A percentile compares a stretch with the other conserved stretches of the same genome.
Evolutionary conservation across 2,797 vertebrate genomes (phyloP).

Genomic region (Sebastolobus altivelis): DNA sequence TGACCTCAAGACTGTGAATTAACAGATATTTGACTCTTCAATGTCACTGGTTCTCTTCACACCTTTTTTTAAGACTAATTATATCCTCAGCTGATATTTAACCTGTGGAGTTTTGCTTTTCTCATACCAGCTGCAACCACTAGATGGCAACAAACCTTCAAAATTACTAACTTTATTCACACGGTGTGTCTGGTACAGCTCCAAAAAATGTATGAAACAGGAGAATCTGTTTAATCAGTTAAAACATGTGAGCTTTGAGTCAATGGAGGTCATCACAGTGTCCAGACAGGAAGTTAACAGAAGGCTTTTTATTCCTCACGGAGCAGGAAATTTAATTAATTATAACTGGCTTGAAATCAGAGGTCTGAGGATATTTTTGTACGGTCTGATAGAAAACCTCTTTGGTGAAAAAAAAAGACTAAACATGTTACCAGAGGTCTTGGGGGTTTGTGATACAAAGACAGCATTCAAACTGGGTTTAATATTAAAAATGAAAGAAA

Average conservation of each 20-base stretch:
- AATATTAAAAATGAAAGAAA: background rate
- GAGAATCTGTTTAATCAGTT: background rate
- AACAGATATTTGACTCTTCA: background rate
- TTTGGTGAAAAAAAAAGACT: background rate
- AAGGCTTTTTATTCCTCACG: background rate
- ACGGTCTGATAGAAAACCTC: background rate
- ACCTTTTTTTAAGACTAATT: background rate
- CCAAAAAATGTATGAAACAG: background rate
- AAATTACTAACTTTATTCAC: background rate
- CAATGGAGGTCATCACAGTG: background rate
- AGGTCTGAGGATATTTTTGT: background rate
- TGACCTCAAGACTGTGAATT: background rate
- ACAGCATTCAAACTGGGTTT: background rate
- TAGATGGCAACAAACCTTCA: slow-evolving; percentile 35
- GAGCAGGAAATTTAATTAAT: slow-evolving; percentile 18
- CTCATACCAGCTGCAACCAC: slow-evolving; percentile 10
- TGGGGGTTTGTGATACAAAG: background rate
- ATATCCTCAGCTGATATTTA: background rate
- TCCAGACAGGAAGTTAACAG: background rate
- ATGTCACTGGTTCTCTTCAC: background rate
- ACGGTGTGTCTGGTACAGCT: accelerated
- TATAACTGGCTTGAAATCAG: background rate
- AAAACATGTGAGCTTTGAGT: background rate
- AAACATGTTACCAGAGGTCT: background rate
- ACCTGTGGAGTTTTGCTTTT: background rate